Conservation (phyloP, 2,888 invertebrate genomes). For the Philonicus albiceps region DNA sequence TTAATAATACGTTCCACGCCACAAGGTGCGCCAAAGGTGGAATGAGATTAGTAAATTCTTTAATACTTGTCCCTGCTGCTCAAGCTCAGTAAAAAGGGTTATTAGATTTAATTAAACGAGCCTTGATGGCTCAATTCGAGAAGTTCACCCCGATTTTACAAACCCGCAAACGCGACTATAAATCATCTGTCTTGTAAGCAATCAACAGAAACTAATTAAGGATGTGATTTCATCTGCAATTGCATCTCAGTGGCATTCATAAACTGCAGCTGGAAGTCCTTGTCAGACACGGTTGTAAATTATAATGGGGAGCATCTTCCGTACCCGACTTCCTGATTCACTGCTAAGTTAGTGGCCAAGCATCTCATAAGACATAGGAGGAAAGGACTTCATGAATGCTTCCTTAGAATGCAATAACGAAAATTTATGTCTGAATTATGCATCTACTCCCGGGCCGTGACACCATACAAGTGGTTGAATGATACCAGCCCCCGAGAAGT, state of each 20-base stretch:
- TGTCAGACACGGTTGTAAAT: constrained; percentile 29
- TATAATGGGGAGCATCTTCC: constrained; percentile 6
- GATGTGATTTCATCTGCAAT: not conserved
- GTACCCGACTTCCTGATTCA: constrained; percentile 6
- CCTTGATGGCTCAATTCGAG: not conserved
- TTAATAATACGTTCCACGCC: not conserved
- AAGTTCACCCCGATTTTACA: not conserved
- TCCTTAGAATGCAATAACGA: constrained; percentile 47
- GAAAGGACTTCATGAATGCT: constrained; percentile 38
- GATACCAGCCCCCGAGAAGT: not conserved
- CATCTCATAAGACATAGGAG: constrained; percentile 18
- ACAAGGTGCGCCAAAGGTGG: not conserved
- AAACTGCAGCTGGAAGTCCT: not conserved
- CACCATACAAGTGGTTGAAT: constrained; percentile 28
- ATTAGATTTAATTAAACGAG: not conserved
- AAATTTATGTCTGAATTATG: constrained; percentile 49
- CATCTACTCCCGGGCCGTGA: constrained; percentile 26
- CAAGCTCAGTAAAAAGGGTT: not conserved
- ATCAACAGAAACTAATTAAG: not conserved
- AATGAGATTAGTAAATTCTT: not conserved
- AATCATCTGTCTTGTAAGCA: not conserved
- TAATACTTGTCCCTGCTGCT: not conserved
- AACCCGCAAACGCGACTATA: not conserved
- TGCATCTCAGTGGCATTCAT: not conserved
- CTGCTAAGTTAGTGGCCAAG: constrained; percentile 28